Conservation (phyloP, 2,888 invertebrate species). For the Ochlodes sylvanus region DNA sequence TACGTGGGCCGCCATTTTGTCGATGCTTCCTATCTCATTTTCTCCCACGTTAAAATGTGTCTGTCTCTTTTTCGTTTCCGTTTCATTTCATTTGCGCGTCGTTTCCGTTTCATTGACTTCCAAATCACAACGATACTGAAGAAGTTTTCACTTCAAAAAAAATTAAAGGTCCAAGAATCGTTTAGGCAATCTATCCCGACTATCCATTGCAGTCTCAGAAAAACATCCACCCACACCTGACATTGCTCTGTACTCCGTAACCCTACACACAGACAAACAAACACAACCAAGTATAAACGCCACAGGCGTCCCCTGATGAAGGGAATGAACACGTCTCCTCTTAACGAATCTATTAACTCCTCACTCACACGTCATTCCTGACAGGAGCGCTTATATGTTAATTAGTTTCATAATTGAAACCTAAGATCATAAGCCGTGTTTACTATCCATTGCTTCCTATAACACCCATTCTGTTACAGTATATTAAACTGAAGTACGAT, state of each 20-base stretch:
- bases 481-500: not conserved
- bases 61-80: too few species aligned
- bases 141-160: too few species aligned
- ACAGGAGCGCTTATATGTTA: conserved; percentile 45
- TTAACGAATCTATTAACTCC: conserved; percentile 55
- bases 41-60: too few species aligned
- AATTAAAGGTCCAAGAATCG: too few species aligned
- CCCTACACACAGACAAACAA: not conserved
- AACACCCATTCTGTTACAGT: too few species aligned
- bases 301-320: conserved; percentile 44
- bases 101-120: too few species aligned
- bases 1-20: too few species aligned
- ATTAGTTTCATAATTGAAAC: conserved; percentile 44
- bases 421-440: conserved; percentile 1
- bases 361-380: conserved; percentile 51
- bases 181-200: too few species aligned
- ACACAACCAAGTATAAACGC: conserved; percentile 39
- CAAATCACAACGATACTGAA: too few species aligned
- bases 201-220: not conserved
- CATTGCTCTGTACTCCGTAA: not conserved
- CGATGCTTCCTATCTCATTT: too few species aligned
- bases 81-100: too few species aligned
- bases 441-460: not conserved
- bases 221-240: not conserved
- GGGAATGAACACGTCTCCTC: conserved; percentile 48